Evolutionary conservation across 2,113 vertebrate species (phyloP).

Genomic region (Neolamprologus falcicula): DNA sequence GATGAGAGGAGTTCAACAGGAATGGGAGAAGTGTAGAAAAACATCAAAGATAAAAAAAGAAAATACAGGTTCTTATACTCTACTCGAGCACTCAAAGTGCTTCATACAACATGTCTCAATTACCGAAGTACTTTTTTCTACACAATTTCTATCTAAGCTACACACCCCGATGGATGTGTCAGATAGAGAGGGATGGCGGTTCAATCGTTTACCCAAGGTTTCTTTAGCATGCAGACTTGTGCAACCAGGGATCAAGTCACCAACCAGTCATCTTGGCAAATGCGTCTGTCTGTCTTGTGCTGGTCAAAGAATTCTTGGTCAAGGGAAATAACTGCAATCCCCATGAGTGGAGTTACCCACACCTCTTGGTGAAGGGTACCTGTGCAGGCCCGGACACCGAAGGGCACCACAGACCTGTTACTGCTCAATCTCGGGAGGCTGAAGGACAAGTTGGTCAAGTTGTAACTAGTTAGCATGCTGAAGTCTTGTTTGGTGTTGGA

Average conservation of each 20-base stretch:
- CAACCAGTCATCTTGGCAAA: background rate
- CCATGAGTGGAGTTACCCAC: background rate
- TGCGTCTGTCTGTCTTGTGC: rapidly evolving
- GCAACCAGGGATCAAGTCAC: background rate
- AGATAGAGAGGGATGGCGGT: rapidly evolving
- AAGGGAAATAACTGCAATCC: background rate
- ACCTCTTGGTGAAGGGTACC: background rate
- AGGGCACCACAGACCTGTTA: rapidly evolving
- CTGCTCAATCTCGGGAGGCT: background rate
- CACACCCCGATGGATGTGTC: rapidly evolving
- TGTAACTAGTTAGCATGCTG: background rate
- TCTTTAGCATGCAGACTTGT: background rate
- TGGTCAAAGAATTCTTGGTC: rapidly evolving
- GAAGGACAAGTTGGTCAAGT: background rate
- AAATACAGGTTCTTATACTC: background rate
- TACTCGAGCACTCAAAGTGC: background rate
- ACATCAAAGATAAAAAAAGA: background rate
- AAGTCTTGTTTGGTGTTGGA: background rate
- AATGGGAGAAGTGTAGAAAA: background rate
- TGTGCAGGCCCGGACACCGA: rapidly evolving
- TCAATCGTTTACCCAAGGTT: background rate
- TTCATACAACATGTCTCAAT: background rate
- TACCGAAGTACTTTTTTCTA: background rate
- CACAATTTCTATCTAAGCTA: background rate
- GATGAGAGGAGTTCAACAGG: background rate